phyloP scores from a whole-genome alignment of 2,113 vertebrate species.

The Coryphaenoides rupestris region DNA sequence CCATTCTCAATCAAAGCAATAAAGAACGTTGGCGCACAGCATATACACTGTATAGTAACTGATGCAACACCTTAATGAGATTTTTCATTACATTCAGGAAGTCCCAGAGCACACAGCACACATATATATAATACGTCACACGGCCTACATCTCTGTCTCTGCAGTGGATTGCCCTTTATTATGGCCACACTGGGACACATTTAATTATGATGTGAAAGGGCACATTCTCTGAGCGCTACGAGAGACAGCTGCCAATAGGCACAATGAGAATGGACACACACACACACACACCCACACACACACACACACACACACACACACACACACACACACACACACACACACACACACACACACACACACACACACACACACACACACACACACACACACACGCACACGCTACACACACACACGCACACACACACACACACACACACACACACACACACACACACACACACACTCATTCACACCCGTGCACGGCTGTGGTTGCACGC shows the following conservation, averaged over 20 bases:
- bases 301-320: too few species aligned
- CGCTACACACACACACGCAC: too few species aligned
- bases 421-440: too few species aligned
- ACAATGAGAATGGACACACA: slow-evolving; percentile 16
- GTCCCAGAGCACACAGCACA: too few species aligned
- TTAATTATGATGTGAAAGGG: slow-evolving; percentile 30
- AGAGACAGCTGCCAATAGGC: slow-evolving; percentile 20
- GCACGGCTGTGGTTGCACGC: background rate
- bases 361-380: too few species aligned
- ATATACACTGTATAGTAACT: background rate
- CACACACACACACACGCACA: too few species aligned
- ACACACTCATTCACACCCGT: too few species aligned
- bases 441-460: slow-evolving; percentile 16
- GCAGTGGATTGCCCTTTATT: slow-evolving; percentile 26
- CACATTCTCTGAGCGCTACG: background rate
- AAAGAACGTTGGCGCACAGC: slow-evolving; percentile 16
- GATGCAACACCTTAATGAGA: slow-evolving; percentile 31
- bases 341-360: too few species aligned
- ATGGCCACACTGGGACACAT: slow-evolving; percentile 33
- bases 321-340: too few species aligned
- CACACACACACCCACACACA: too few species aligned
- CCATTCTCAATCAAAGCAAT: background rate
- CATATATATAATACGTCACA: too few species aligned
- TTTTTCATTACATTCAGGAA: slow-evolving; percentile 30
- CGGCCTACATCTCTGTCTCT: too few species aligned